Evolutionary conservation across 2,888 invertebrate genomes (phyloP), one percentile per base, ranked within the genome.

Genomic region (Epistrophe eligans): DNA sequence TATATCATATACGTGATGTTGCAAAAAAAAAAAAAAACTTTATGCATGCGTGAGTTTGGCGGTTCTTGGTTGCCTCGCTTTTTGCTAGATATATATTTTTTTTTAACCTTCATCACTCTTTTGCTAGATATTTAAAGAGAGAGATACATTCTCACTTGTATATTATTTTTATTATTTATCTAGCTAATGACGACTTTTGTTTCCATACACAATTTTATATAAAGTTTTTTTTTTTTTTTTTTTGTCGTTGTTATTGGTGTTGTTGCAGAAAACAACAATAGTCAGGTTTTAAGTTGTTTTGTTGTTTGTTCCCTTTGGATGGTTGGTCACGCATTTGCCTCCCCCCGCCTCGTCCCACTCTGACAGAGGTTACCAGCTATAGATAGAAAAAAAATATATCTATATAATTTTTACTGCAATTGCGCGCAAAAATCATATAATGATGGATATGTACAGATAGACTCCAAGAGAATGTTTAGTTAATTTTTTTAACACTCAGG

Each of bases 1-100:
- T 80, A 43, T 32, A 70, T 57, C 15, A 72, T 71, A 55, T 13
- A 43, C 13, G 43, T 43, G 43, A 32, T 74, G 52, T 80, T 84
- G 80, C 84, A 84, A 80, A 84, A 8, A 55, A 28, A 55, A 38
- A 60, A 45, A 67, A 43, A 43, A 43, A 43, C 43, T 66, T 76
- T 84, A 80, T 80, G 74, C 84, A 81, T 84, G 81, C 80, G 80
- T 81, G 81, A 76, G 71, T 84, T 79, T 73, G 52, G 72, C 45
- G 45, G 79, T 72, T 79, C 66, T 79, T 13, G 73, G 45, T 72
- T 57, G 43, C 72, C 79, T 72, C 48, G 62, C n/a, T 52, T 38
- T 76, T 32, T 4, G 55, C 32, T 60, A 28, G 43, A 55, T 62
- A 40, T 55, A 43, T 15, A 50, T 35, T 72, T 15, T 38, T 52